These are phyloP conservation scores for Hetaerina titia DNA, from an alignment of 2,888 invertebrate genomes.

Conservation along the genomic window DNA sequence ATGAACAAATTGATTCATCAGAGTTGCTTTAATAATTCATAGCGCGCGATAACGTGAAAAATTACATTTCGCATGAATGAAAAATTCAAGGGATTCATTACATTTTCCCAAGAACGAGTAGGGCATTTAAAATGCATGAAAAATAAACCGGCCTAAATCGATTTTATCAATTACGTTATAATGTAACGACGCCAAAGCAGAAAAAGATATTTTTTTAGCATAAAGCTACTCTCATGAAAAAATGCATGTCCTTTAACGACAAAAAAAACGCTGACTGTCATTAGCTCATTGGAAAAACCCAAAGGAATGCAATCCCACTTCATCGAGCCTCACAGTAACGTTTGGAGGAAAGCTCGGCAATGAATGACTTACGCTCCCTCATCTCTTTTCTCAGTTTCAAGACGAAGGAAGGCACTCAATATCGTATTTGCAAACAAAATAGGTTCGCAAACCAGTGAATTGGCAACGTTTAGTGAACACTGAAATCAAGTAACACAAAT, in stretches of 20 bases:
- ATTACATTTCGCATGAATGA: constrained; percentile 66
- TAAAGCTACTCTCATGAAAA: constrained; percentile 27
- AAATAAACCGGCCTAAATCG: constrained; percentile 66
- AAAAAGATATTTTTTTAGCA: background rate
- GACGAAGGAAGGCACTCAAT: background rate
- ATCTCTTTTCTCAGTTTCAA: background rate
- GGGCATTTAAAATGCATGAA: constrained; percentile 58
- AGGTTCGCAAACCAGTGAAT: no score
- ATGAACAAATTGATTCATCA: constrained; percentile 67
- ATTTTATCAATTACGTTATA: constrained; percentile 64
- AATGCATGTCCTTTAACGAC: background rate
- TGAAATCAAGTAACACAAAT: background rate
- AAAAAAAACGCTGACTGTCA: background rate
- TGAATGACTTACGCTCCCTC: background rate
- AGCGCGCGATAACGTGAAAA: constrained; percentile 49
- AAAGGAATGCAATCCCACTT: background rate
- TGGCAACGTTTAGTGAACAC: background rate
- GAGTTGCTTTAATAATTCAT: constrained; percentile 59
- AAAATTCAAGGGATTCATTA: constrained; percentile 66
- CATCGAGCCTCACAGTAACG: background rate
- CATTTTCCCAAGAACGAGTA: constrained; percentile 60
- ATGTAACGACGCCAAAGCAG: constrained; percentile 32
- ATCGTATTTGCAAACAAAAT: background rate
- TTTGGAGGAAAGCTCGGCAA: background rate
- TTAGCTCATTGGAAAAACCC: background rate